phyloP scores from a whole-genome alignment of 1,140 invertebrate species.

The Drosophila simulans region DNA sequence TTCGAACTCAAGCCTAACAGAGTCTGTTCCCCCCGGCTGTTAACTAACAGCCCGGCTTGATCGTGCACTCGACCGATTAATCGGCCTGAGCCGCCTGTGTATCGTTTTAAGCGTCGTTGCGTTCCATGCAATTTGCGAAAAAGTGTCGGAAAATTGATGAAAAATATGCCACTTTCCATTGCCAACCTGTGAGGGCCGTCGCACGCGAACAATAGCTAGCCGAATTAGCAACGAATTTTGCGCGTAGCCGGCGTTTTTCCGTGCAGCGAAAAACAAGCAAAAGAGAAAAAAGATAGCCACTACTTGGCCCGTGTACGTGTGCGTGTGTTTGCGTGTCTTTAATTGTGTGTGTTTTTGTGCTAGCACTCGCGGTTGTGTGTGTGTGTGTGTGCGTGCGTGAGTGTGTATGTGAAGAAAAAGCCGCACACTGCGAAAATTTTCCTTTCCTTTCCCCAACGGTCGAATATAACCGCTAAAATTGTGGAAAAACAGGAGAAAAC shows the following conservation, averaged over 20 bases:
- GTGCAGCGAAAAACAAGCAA: background rate
- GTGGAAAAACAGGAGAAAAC: slow-evolving; percentile 85
- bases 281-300: background rate
- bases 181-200: slow-evolving; percentile 20
- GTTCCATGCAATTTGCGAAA: slow-evolving; percentile 69
- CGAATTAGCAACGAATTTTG: background rate
- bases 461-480: slow-evolving; percentile 84
- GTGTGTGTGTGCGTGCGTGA: slow-evolving; percentile 21
- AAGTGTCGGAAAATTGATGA: slow-evolving; percentile 61
- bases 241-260: slow-evolving; percentile 4
- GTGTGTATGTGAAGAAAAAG: slow-evolving; percentile 64
- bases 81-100: slow-evolving; percentile 49
- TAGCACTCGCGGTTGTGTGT: background rate
- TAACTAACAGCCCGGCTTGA: slow-evolving; percentile 17
- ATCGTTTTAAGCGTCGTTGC: slow-evolving; percentile 75
- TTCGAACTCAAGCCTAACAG: background rate
- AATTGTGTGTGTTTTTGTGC: slow-evolving; percentile 5
- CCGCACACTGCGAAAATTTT: slow-evolving; percentile 69
- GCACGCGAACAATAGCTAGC: slow-evolving; percentile 8
- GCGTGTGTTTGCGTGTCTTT: slow-evolving; percentile 21
- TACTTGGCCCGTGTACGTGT: slow-evolving; percentile 26
- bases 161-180: slow-evolving; percentile 62
- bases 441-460: slow-evolving; percentile 61
- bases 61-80: slow-evolving; percentile 55
- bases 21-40: background rate